Evolutionary conservation across 2,797 vertebrate genomes (phyloP), one percentile per base, ranked within the genome.

Genomic region (Poeciliopsis gracilis): DNA sequence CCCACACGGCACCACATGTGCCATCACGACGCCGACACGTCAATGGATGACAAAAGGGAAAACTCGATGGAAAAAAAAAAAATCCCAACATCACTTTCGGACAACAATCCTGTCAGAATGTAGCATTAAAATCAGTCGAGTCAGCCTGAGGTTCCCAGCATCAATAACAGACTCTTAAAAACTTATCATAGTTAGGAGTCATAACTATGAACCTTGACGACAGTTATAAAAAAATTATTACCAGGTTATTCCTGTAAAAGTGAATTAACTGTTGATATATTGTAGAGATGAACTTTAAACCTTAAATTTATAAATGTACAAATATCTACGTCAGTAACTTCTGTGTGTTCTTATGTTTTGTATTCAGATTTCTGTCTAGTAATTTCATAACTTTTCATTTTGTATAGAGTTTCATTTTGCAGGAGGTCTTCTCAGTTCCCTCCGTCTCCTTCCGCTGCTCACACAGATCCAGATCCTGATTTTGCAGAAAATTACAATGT

Each of bases 61-160:
- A 93, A 91, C 57, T 90, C 91, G 41, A 91, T 93, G 83, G 78
- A 90, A 86, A 67, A 89, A 7, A 41, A 41, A 8, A 8, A 41
- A 41, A 9, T 8, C 7, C 7, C 49, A 49, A 20, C 49, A 51
- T 9, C 49, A 51, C 49, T 20, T 51, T 51, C 23, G 20, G 6
- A 51, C 86, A 73, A 77, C 53, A 57, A 73, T 83, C 72, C 78
- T 83, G 70, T 30, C 69, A 76, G 84, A 51, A 51, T 9, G 49
- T 51, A 23, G 49, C 18, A 51, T 51, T 23, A 23, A 23, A 51
- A 51, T 51, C 49, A 23, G 18, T 6, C 20, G 77, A 23, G 33
- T 71, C 15, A 25, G 33, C 0, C 3, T 6, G 73, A 66, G 15
- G 46, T 67, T 67, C 20, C 45, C 5, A 53, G 33, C 20, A 25